Evolutionary conservation across 2,113 vertebrate species (phyloP).

Genomic region (Collichthys lucidus): DNA sequence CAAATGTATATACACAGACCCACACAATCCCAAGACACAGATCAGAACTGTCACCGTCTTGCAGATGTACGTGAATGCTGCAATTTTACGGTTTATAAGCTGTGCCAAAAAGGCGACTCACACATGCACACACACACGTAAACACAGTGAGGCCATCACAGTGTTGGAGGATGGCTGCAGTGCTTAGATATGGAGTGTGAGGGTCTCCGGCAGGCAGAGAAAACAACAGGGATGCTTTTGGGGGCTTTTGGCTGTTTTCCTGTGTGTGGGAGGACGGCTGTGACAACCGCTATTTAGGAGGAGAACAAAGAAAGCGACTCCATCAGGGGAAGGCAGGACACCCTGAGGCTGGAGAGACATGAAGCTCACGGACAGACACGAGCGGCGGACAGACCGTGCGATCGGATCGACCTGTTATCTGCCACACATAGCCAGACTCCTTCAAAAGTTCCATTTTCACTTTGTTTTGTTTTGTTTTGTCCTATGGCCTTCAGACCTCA

Average conservation of each 20-base stretch:
- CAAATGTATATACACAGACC: conserved; percentile 16
- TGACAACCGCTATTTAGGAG: conserved; percentile 78
- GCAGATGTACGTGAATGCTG: conserved; percentile 13
- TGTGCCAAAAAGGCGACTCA: background rate
- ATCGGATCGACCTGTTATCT: conserved; percentile 23
- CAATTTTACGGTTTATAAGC: conserved; percentile 42
- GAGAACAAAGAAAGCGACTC: conserved; percentile 61
- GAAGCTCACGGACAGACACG: conserved; percentile 19
- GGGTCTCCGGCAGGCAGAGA: conserved; percentile 43
- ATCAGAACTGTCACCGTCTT: conserved; percentile 1
- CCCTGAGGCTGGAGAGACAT: conserved; percentile 42
- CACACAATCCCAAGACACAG: conserved; percentile 28
- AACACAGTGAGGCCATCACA: background rate
- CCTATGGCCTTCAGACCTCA: conserved; percentile 48
- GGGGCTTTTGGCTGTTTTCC: conserved; percentile 56
- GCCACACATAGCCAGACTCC: conserved; percentile 26
- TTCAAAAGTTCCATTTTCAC: conserved; percentile 39
- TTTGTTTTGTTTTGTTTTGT: conserved; percentile 32
- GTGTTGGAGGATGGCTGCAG: conserved; percentile 52
- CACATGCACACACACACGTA: conserved; percentile 2
- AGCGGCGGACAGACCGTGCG: background rate
- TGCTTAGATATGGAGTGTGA: conserved; percentile 48
- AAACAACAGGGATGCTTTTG: conserved; percentile 56
- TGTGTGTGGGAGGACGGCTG: conserved; percentile 72
- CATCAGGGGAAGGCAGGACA: conserved; percentile 58